Base-by-base conservation (phyloP, 2,797 vertebrate species). In the Ctenopoma multispine region DNA sequence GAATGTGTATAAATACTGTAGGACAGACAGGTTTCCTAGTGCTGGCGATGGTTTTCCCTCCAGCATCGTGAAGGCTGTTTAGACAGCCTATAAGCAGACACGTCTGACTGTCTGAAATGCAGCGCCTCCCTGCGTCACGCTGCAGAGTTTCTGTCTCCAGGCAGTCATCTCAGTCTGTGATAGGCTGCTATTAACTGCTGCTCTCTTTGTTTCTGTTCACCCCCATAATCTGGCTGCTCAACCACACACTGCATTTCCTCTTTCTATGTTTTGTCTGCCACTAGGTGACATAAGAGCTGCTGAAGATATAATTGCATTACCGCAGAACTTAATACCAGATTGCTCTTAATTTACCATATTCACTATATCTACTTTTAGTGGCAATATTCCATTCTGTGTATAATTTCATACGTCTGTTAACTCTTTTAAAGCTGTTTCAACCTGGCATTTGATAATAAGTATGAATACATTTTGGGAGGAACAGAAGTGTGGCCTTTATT, bases 131-230 rank as follows among this genome's bases (percentile, higher is more conserved):
- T 47, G 53, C 79, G 71, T 74, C 79, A 14, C 24, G 38, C 81
- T 70, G 81, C 78, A 68, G 70, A 84, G 71, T 10, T 21, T 63
- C 75, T 90, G 81, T 90, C 86, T 90, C 83, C 84, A 85, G 81
- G 88, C 86, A 86, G 79, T 77, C 75, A 20, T 80, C 79, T 83
- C 79, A 64, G 76, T 61, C 72, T 69, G 64, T 41, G 61, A 90
- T 76, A 85, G 48, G 71, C 75, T 72, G 81, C 65, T 80, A 70
- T 74, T 76, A 79, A 72, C 66, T 48, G 75, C 83, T 80, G 70
- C 78, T 83, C 75, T 81, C 83, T 92, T 90, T 91, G 87, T 89
- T 83, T 83, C 77, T 51, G 8, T 71, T 62, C 59, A 0, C 46
- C 64, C 50, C 63, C 58, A 13, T 47, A 54, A 24, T 24, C 68